These are phyloP conservation scores for Colostygia pectinataria DNA, from an alignment of 2,888 invertebrate genomes.

Conservation along the genomic window DNA sequence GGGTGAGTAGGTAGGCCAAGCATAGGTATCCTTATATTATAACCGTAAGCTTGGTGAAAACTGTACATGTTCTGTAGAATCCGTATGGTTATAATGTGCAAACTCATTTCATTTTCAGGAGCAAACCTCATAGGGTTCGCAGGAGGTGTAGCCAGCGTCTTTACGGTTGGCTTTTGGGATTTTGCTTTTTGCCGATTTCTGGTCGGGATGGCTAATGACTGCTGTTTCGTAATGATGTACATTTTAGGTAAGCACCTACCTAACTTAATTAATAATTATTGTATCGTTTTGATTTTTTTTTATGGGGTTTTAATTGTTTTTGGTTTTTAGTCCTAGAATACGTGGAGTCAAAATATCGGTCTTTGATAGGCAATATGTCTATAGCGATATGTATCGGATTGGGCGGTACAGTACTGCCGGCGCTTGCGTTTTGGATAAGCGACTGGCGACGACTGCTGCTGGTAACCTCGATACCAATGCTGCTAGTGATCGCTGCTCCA, in stretches of 20 bases:
- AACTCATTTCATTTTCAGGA: conserved; percentile 52
- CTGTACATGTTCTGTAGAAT: not conserved
- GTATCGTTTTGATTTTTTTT: not conserved
- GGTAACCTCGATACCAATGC: conserved; percentile 55
- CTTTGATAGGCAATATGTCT: conserved; percentile 61
- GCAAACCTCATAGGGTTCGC: conserved; percentile 87
- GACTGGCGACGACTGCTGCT: conserved; percentile 57
- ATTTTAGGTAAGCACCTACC: conserved; percentile 89
- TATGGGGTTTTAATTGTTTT: not conserved
- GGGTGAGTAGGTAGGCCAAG: conserved; percentile 47
- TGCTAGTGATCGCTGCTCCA: conserved; percentile 48
- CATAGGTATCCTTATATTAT: no score
- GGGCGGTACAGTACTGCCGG: conserved; percentile 54
- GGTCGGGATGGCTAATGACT: conserved; percentile 92
- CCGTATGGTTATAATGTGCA: not conserved
- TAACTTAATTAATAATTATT: no score
- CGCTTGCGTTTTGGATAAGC: conserved; percentile 57
- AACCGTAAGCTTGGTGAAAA: not conserved
- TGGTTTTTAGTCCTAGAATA: conserved; percentile 59
- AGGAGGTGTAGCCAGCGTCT: conserved; percentile 86
- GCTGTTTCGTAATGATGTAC: conserved; percentile 93
- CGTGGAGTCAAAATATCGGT: conserved; percentile 62
- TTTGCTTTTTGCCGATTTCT: conserved; percentile 90
- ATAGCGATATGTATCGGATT: conserved; percentile 57
- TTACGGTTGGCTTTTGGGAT: conserved; percentile 86